Evolutionary conservation across 1,140 invertebrate species (phyloP), one percentile per base, ranked within the genome.

Genomic region (Magallana ariakensis): DNA sequence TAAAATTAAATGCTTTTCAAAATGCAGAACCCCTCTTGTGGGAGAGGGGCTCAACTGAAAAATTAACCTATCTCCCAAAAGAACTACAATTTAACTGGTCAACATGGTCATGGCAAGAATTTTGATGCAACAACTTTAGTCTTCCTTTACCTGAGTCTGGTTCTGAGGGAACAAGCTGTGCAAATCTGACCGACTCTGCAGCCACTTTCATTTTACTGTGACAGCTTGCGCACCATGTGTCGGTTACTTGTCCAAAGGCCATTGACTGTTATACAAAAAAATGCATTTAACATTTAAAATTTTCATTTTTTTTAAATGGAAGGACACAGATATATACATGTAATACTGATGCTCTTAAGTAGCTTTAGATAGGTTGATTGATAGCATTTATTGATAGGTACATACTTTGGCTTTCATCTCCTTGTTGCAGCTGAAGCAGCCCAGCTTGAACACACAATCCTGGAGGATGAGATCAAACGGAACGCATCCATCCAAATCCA

Each of bases 391-490:
- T 46, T 46, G 5, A 46, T 46, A 81, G 54, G 7, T 26, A 87
- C 87, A 85, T 90, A 94, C 94, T 88, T 92, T 86, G 54, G 93
- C 84, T 26, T 89, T 90, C 11, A 89, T 92, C 70, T 94, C 92
- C 88, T 93, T 94, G 57, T 87, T 86, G 85, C 94, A 95, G 55
- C 88, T 91, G 1, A 94, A 62, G 87, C 94, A 95, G 8, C 92
- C 90, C 33, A 93, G 80, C 19, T 90, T 88, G 75, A 92, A 90
- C 13, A 88, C 53, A 84, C 92, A 93, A 66, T 94, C 93, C 53
- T 90, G 90, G 15, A 95, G 90, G 60, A 94, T 89, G 6, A 95
- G 86, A 83, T 95, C 94, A 90, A 93, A 91, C 4, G 92, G 89
- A 58, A 90, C 84, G 82, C 94, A 95, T 7, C 91, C 93, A 26